Evolutionary conservation across 2,888 invertebrate species (phyloP), one percentile per base, ranked within the genome.

Genomic region (Drymonia ruficornis): DNA sequence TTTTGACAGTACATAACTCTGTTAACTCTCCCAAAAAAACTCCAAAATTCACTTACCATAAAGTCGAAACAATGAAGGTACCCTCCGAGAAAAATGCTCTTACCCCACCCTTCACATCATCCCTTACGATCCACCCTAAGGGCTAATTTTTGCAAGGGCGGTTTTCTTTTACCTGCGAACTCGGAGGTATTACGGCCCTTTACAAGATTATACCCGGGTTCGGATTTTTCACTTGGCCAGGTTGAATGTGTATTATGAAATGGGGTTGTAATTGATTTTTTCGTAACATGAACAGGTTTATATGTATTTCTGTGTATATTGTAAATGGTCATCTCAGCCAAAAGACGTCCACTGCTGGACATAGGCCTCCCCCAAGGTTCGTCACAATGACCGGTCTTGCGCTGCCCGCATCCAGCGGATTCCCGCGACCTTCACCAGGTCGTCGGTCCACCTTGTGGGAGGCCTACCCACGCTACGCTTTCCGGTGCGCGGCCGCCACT

Each of bases 71-170:
- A 84, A 83, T 83, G 69, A 72, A 60, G 64, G n/a, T 36, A 36
- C 36, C 36, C 74, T 80, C 79, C 12, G 23, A 45, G 83, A 87
- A 87, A 88, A 86, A 87, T 86, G 78, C 81, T 81, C 83, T 81
- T 79, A 71, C 72, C 63, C 50, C 56, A 59, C 67, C 72, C 72
- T 59, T 50, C 31, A 50, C 55, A 58, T 52, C 60, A 61, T 59
- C 77, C 73, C 72, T 62, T 63, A 29, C 28, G 1, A 28, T 11
- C 44, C 12, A 47, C 57, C 70, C 31, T 72, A 67, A 65, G 73
- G 76, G 84, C 79, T 78, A 82, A 87, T 89, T 90, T 90, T 89
- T 89, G 86, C 82, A 85, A 86, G 83, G 85, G 83, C 67, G 73
- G 80, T 83, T 86, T 87, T 90, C 89, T 89, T 88, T 85, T 86